These are phyloP conservation scores for Poliocrania exsul DNA, from an alignment of 2,797 vertebrate genomes.

Conservation along the genomic window DNA sequence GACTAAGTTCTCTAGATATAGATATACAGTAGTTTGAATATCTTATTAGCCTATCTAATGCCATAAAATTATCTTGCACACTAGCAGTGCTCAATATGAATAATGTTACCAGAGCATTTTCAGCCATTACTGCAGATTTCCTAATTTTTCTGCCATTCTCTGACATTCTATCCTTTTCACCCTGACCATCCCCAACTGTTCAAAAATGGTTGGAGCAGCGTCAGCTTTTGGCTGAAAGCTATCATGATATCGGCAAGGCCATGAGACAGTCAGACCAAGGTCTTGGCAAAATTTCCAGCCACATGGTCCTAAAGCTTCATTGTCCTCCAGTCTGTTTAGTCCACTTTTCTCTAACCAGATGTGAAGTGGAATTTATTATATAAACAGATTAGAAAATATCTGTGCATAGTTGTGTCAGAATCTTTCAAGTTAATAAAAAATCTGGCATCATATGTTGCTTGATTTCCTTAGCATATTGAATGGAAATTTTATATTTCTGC, in stretches of 20 bases:
- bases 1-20: neutral
- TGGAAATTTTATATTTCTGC: neutral
- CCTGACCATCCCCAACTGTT: neutral
- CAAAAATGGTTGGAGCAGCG: neutral
- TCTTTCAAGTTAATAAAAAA: neutral
- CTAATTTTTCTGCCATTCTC: neutral
- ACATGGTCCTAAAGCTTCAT: conserved; percentile 69
- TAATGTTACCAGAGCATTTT: neutral
- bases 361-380: conserved; percentile 69
- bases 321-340: conserved; percentile 26
- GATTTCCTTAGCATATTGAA: neutral
- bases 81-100: neutral
- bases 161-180: neutral
- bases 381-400: neutral
- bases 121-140: neutral
- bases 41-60: neutral
- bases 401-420: neutral
- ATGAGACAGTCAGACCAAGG: conserved; percentile 66
- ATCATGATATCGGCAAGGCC: conserved; percentile 64
- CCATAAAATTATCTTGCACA: neutral
- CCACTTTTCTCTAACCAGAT: conserved; percentile 70
- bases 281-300: conserved; percentile 42
- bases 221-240: conserved; percentile 65
- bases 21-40: neutral
- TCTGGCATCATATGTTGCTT: neutral